A percentile compares a stretch with the other conserved stretches of the same genome.
Evolutionary conservation across 64 coral and sea anemone genomes (phyloP).

Genomic region (Montipora cactus): DNA sequence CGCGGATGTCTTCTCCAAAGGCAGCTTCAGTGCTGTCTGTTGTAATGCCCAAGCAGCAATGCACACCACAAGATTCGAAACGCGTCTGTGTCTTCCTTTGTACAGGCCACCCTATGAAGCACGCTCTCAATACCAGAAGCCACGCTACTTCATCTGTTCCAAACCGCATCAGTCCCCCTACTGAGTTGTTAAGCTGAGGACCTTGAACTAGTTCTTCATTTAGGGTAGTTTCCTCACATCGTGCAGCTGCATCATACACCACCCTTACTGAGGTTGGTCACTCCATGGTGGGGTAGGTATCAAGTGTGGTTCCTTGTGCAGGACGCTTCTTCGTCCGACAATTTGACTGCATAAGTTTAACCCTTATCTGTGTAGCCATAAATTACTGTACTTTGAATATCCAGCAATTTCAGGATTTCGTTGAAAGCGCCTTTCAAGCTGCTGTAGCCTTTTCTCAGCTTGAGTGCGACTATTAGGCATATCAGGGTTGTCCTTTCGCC

Average conservation of each 20-base stretch:
- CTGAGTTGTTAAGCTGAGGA: slow-evolving; percentile 55
- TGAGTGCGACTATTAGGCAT: slow-evolving; percentile 54
- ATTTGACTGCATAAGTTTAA: slow-evolving; percentile 45
- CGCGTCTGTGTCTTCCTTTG: neutral
- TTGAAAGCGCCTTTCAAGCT: no score
- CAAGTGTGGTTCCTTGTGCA: slow-evolving; percentile 41
- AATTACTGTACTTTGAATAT: slow-evolving; percentile 30
- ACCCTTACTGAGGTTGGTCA: slow-evolving; percentile 74
- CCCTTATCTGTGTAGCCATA: slow-evolving; percentile 14
- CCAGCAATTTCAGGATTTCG: slow-evolving; percentile 31
- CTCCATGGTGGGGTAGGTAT: slow-evolving; percentile 75
- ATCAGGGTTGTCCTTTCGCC: slow-evolving; percentile 1
- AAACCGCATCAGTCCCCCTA: slow-evolving; percentile 28
- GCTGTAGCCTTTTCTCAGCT: slow-evolving; percentile 53
- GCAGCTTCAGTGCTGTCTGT: neutral
- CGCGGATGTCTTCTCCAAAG: no score
- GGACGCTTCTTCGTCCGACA: slow-evolving; percentile 46
- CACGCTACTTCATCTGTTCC: neutral
- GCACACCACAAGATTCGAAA: no score
- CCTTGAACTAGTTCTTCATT: slow-evolving; percentile 65
- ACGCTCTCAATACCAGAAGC: neutral
- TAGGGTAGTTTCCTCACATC: slow-evolving; percentile 43
- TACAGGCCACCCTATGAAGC: slow-evolving; percentile 5
- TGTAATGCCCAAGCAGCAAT: no score
- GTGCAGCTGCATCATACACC: slow-evolving; percentile 44